Base-by-base conservation (phyloP, 2,113 vertebrate genomes). In the Tupaia chinensis region DNA sequence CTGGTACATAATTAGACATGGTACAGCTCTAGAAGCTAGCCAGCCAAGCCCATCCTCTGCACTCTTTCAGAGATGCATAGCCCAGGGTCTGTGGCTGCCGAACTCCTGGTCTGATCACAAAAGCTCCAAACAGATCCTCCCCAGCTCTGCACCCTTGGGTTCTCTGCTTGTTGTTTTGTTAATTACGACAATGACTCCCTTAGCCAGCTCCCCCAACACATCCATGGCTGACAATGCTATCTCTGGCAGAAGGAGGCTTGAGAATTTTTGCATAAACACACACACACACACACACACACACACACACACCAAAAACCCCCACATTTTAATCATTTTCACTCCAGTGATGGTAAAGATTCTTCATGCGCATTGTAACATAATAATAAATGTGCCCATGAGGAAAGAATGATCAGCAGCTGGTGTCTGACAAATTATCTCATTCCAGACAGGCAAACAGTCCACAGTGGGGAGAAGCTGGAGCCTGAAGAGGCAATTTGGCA, bases 1-100 rank as follows among this genome's bases (percentile, higher is more conserved):
- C 98, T 98, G 97, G 97, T 98, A 98, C 97, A 82, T 98, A 99
- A 99, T 99, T 98, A 98, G 98, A 98, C 97, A 98, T 98, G 98
- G 98, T 98, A 95, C 91, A 23, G 97, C 97, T 98, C 98, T 98
- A 98, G 98, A 99, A 98, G 98, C 96, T 97, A 97, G 97, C 96
- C 97, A 96, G 97, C 97, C 97, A 98, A 98, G 98, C 97, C 97
- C 96, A 97, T 98, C 98, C 95, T 82, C 44, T 97, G 97, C 96
- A 96, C 98, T 97, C 97, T 97, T 98, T 98, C 96, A 97, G 97
- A 98, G 97, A 97, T 58, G 1, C 3, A 73, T 92, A 92, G 93
- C 95, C 98, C 89, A 96, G 97, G 92, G 97, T 98, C 97, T 93
- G 84, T 88, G 72, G 15, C 94, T 97, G 95, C 97, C 93, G 97